Percentiles rank a stretch among this genome's conserved stretches.
Evolutionary conservation across 2,797 vertebrate species (phyloP).

Genomic region (Halcyon chelicuti): DNA sequence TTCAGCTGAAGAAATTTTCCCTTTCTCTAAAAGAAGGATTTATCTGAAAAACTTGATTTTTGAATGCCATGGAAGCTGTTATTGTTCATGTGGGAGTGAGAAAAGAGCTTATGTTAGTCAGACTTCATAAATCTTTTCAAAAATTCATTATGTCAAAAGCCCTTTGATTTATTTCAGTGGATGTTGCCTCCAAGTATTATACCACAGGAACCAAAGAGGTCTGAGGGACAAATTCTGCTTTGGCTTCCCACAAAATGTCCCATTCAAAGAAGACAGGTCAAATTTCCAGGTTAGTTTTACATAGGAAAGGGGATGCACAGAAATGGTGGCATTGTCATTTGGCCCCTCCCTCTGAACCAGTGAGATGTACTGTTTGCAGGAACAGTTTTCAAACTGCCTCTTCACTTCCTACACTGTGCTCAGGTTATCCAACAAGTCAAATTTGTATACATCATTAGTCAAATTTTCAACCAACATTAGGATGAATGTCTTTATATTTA

Average conservation of each 20-base stretch:
- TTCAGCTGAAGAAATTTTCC: neutral
- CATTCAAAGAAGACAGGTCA: neutral
- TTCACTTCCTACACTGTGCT: neutral
- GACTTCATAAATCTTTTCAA: neutral
- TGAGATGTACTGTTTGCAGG: neutral
- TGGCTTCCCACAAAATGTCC: neutral
- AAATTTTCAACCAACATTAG: neutral
- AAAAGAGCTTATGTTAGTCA: neutral
- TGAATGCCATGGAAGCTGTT: neutral
- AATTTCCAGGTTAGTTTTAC: neutral
- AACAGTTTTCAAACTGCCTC: neutral
- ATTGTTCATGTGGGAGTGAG: neutral
- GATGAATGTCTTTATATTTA: neutral
- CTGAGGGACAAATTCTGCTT: neutral
- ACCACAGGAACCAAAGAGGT: neutral
- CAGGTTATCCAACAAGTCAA: neutral
- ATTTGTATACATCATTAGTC: neutral
- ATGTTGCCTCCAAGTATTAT: neutral
- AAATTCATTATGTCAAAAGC: neutral
- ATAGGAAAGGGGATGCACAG: neutral
- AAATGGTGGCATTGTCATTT: neutral
- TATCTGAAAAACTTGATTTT: neutral
- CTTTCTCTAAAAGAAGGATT: neutral
- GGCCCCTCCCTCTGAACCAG: neutral
- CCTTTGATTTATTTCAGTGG: neutral